These are phyloP conservation scores for Bombus polaris DNA, from an alignment of 1,140 invertebrate genomes.

Conservation along the genomic window DNA sequence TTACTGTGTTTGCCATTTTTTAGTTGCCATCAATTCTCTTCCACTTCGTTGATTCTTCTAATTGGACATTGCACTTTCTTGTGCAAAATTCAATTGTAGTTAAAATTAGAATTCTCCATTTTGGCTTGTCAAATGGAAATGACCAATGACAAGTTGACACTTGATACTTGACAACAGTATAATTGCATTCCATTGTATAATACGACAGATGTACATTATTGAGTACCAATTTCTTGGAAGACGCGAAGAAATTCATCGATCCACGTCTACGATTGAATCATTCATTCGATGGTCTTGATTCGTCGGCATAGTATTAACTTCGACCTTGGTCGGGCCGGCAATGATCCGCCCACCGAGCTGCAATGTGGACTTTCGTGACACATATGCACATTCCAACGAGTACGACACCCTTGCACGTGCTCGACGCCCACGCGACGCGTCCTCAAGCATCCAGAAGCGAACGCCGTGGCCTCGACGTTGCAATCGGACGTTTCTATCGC, in stretches of 20 bases:
- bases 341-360: constrained; percentile 34
- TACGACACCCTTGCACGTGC: background rate
- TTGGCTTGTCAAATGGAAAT: background rate
- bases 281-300: too few relatives aligned
- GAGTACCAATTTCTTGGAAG: too few relatives aligned
- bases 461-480: background rate
- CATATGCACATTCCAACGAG: constrained; percentile 13
- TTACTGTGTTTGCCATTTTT: too few relatives aligned
- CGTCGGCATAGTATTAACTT: too few relatives aligned
- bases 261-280: background rate
- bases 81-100: background rate
- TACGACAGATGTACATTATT: background rate
- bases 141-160: too few relatives aligned
- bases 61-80: background rate
- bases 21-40: too few relatives aligned
- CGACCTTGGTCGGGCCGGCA: constrained; percentile 50
- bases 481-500: constrained; percentile 8
- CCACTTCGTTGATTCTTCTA: background rate
- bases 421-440: constrained; percentile 14
- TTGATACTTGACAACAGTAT: background rate
- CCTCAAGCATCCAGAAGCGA: background rate
- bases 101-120: background rate
- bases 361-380: constrained; percentile 62
- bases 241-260: too few relatives aligned
- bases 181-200: background rate